These are phyloP conservation scores for Eremophila alpestris DNA, from an alignment of 2,797 vertebrate species.

Conservation along the genomic window DNA sequence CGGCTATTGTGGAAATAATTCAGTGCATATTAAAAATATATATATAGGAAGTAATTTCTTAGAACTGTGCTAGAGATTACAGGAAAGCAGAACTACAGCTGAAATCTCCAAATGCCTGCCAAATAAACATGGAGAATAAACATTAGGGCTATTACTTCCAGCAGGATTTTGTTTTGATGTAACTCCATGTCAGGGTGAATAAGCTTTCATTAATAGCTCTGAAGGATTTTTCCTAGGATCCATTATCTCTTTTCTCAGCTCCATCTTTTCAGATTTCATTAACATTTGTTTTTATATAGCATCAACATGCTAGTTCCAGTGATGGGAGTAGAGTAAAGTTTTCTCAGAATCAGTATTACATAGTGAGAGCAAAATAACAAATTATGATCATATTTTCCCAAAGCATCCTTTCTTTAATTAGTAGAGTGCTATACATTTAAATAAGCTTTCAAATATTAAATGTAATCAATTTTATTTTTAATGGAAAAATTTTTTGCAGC, in stretches of 20 bases:
- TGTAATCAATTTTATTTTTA: neutral
- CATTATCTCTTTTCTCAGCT: neutral
- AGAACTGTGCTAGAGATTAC: neutral
- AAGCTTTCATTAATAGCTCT: neutral
- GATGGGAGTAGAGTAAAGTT: neutral
- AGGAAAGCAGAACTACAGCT: neutral
- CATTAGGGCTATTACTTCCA: neutral
- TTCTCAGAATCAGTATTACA: neutral
- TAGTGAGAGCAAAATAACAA: neutral
- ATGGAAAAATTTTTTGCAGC: conserved; percentile 66
- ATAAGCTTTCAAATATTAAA: neutral
- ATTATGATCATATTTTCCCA: neutral
- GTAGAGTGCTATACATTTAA: neutral
- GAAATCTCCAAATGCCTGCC: neutral
- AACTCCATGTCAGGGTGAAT: neutral
- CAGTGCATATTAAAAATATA: neutral
- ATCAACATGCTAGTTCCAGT: neutral
- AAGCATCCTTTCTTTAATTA: neutral
- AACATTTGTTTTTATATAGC: neutral
- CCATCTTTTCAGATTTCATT: neutral
- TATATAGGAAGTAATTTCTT: neutral
- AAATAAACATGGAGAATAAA: neutral
- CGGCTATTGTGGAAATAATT: neutral
- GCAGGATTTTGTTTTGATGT: neutral
- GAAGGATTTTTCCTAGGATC: neutral